Percentiles rank a stretch among this genome's conserved stretches.
Conservation (phyloP, 2,797 vertebrate genomes). For the Sphenopsis melanotis region DNA sequence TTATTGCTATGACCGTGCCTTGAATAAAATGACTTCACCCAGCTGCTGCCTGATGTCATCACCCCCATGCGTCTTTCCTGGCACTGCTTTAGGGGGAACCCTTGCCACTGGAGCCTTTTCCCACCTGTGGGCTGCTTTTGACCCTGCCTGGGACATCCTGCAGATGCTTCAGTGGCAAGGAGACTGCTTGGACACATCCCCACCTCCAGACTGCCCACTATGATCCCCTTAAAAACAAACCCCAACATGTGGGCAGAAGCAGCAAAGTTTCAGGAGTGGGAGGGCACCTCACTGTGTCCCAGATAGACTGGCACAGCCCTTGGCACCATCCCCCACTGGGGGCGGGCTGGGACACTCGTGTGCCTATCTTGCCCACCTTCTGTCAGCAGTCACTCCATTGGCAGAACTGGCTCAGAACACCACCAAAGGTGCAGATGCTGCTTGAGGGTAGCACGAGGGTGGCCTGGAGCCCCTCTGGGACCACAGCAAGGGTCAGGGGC, state of each 20-base stretch:
- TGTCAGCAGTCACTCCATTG: fast-evolving
- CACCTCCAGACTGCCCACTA: neutral
- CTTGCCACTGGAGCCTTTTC: neutral
- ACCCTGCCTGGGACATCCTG: neutral
- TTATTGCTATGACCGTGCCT: constrained; percentile 77
- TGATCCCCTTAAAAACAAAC: neutral
- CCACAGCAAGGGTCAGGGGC: neutral
- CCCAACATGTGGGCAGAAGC: neutral
- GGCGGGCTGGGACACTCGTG: fast-evolving
- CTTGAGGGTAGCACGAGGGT: neutral
- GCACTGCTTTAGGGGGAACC: fast-evolving
- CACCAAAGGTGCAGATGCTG: neutral
- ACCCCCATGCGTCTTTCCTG: neutral
- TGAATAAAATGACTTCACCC: constrained; percentile 76
- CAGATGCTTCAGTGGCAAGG: neutral
- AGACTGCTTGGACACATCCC: neutral
- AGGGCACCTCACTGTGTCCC: neutral
- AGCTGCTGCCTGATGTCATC: neutral
- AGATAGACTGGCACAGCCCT: neutral
- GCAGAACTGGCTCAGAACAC: neutral
- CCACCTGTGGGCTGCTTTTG: neutral
- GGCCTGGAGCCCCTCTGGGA: neutral
- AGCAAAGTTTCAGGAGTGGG: neutral
- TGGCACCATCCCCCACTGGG: neutral
- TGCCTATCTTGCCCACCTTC: neutral